Evolutionary conservation across 2,888 invertebrate species (phyloP).

Genomic region (Argynnis bischoffii): DNA sequence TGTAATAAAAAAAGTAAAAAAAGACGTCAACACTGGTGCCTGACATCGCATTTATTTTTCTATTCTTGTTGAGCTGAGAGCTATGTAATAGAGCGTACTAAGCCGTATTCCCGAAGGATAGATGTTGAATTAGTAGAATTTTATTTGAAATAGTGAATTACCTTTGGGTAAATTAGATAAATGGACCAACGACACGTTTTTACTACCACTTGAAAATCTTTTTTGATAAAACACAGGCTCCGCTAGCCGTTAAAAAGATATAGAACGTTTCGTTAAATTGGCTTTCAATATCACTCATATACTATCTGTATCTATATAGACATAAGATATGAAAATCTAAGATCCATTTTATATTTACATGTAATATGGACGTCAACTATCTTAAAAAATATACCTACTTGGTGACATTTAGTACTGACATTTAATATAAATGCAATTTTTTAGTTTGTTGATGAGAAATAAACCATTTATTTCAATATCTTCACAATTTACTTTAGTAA

Average conservation of each 20-base stretch:
- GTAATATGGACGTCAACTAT: no score
- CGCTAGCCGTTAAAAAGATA: conserved; percentile 32
- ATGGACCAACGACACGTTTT: conserved; percentile 36
- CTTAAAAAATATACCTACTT: neutral
- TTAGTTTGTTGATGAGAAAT: neutral
- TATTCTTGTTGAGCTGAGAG: conserved; percentile 34
- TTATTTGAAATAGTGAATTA: conserved; percentile 43
- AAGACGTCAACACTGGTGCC: conserved; percentile 14
- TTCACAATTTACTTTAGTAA: neutral
- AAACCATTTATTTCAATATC: no score
- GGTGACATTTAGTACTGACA: neutral
- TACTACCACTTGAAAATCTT: conserved; percentile 34
- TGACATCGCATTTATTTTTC: conserved; percentile 36
- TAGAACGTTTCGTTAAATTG: conserved; percentile 3
- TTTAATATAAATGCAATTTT: neutral
- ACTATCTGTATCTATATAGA: neutral
- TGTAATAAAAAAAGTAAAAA: conserved; percentile 2
- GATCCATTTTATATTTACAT: neutral
- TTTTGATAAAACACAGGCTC: conserved; percentile 33
- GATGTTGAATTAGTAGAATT: conserved; percentile 41
- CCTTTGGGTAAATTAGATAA: conserved; percentile 42
- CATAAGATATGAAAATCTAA: neutral
- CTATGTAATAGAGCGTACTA: conserved; percentile 36
- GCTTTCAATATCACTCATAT: conserved; percentile 6
- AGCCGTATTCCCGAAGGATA: conserved; percentile 34